phyloP scores from a whole-genome alignment of 2,888 invertebrate genomes.

The Drosophila seclusa region DNA sequence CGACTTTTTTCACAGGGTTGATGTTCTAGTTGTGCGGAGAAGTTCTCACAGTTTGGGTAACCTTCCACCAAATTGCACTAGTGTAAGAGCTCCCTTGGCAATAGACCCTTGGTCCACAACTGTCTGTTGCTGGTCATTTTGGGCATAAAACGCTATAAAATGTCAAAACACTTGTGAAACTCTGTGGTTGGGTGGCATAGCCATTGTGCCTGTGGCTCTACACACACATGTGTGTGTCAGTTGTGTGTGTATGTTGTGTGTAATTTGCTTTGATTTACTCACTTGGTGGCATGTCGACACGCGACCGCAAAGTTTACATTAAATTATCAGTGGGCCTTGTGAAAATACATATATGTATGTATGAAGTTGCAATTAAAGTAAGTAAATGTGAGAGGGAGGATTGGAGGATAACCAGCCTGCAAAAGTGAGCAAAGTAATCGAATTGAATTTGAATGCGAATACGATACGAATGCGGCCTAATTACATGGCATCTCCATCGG shows the following conservation, averaged over 20 bases:
- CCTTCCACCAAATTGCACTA: constrained; percentile 53
- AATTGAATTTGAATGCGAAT: constrained; percentile 58
- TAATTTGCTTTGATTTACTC: constrained; percentile 72
- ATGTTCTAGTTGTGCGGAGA: neutral
- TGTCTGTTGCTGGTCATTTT: constrained; percentile 66
- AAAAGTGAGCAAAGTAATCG: constrained; percentile 40
- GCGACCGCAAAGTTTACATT: constrained; percentile 79
- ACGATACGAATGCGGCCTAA: constrained; percentile 51
- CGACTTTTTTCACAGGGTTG: constrained; percentile 57
- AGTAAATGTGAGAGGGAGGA: constrained; percentile 2
- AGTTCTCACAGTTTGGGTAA: constrained; percentile 64
- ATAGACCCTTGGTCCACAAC: constrained; percentile 47
- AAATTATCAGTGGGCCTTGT: constrained; percentile 59
- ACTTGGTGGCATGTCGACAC: constrained; percentile 52
- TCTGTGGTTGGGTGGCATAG: constrained; percentile 30
- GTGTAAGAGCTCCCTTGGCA: constrained; percentile 78
- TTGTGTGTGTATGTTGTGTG: constrained; percentile 21
- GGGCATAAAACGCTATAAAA: constrained; percentile 64
- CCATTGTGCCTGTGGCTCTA: constrained; percentile 28
- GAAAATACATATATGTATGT: constrained; percentile 33
- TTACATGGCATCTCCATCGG: constrained; percentile 65
- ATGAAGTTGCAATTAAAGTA: constrained; percentile 35
- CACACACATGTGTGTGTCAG: constrained; percentile 32
- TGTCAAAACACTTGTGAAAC: constrained; percentile 77
- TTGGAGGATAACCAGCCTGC: constrained; percentile 27